A percentile compares a stretch with the other conserved stretches of the same genome.
Conservation (phyloP, 1,140 invertebrate genomes). For the Ectropis grisescens region DNA sequence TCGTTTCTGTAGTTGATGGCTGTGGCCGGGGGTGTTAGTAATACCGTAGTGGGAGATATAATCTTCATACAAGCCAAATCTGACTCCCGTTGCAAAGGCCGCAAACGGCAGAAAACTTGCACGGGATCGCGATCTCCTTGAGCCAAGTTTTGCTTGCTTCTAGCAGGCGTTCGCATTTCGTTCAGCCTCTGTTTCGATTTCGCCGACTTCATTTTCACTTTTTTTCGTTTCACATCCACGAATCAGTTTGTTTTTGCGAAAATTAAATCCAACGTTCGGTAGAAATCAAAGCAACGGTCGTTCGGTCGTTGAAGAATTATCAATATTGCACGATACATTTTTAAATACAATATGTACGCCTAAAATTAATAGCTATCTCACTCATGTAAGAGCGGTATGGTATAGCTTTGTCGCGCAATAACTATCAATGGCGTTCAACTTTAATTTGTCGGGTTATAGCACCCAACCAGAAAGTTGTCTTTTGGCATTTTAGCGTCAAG, state of each 20-base stretch:
- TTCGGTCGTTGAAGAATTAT: constrained; percentile 24
- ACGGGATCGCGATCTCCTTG: constrained; percentile 75
- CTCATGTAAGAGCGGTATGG: no score
- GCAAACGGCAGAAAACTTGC: constrained; percentile 87
- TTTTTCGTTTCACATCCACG: constrained; percentile 17
- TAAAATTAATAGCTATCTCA: no score
- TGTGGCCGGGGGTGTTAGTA: constrained; percentile 77
- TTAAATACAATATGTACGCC: no score
- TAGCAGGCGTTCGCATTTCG: constrained; percentile 51
- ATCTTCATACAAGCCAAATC: constrained; percentile 81
- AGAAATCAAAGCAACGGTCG: constrained; percentile 50
- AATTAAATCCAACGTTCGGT: constrained; percentile 3
- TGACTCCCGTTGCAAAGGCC: constrained; percentile 78
- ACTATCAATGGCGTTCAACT: no score
- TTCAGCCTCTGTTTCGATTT: constrained; percentile 57
- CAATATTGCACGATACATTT: constrained; percentile 11
- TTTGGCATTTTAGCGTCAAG: no score
- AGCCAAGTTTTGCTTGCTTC: constrained; percentile 51
- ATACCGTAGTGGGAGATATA: constrained; percentile 77
- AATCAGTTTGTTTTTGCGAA: constrained; percentile 12
- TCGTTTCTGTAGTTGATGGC: constrained; percentile 74
- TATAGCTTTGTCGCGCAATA: no score
- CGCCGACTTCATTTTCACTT: constrained; percentile 48
- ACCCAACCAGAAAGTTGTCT: no score
- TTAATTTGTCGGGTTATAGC: no score